These are phyloP conservation scores for Phaenicophaeus curvirostris DNA, from an alignment of 2,797 vertebrate genomes.

Conservation along the genomic window DNA sequence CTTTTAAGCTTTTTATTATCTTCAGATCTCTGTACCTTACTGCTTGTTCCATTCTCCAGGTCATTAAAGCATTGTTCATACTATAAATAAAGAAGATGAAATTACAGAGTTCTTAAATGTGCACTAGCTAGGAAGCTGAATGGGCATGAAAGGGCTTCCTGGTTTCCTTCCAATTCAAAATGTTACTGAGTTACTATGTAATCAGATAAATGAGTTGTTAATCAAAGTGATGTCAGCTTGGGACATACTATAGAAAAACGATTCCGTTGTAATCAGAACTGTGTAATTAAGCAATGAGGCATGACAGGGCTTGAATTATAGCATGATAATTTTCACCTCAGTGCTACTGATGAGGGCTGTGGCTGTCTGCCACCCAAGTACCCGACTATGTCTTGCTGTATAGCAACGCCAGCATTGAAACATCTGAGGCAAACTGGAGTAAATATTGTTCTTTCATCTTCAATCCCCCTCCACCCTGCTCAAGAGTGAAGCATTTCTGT, in stretches of 20 bases:
- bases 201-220: slow-evolving; percentile 72
- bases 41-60: slow-evolving; percentile 26
- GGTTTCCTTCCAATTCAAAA: slow-evolving; percentile 69
- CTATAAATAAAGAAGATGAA: slow-evolving; percentile 62
- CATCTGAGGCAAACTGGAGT: slow-evolving; percentile 23
- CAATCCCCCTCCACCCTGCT: not conserved
- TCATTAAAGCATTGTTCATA: slow-evolving; percentile 60
- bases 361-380: slow-evolving; percentile 56
- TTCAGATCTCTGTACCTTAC: slow-evolving; percentile 23
- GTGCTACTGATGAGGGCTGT: slow-evolving; percentile 33
- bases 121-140: slow-evolving; percentile 52
- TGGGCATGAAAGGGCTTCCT: slow-evolving; percentile 64
- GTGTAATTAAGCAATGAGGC: slow-evolving; percentile 71
- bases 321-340: slow-evolving; percentile 57
- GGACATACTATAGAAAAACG: slow-evolving; percentile 70
- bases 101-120: slow-evolving; percentile 44
- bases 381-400: slow-evolving; percentile 11
- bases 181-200: slow-evolving; percentile 71
- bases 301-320: slow-evolving; percentile 68
- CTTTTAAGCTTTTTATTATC: slow-evolving; percentile 42
- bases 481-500: slow-evolving; percentile 19
- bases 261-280: slow-evolving; percentile 66
- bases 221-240: slow-evolving; percentile 73
- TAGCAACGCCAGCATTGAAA: not conserved
- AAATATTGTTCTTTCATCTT: slow-evolving; percentile 49